These are phyloP conservation scores for Takifugu bimaculatus DNA, from an alignment of 2,113 vertebrate genomes.

Conservation along the genomic window DNA sequence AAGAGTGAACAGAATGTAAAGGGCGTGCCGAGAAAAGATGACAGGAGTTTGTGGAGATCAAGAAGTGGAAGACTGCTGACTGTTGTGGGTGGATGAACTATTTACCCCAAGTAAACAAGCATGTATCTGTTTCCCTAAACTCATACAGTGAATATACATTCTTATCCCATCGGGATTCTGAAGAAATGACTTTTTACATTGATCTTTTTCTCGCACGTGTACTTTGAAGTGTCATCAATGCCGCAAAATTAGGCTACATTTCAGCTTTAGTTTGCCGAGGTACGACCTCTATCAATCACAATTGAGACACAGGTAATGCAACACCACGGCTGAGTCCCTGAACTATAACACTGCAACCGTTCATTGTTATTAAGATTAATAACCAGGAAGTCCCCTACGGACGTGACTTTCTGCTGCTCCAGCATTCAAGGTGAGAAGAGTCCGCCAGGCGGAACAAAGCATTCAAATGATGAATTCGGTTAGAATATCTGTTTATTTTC, in stretches of 20 bases:
- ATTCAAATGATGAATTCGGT: slow-evolving; percentile 22
- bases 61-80: slow-evolving; percentile 7
- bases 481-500: slow-evolving; percentile 1
- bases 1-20: slow-evolving; percentile 22
- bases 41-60: neutral
- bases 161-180: no score
- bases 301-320: neutral
- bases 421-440: slow-evolving; percentile 4
- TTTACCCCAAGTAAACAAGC: no score
- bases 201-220: no score
- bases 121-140: no score
- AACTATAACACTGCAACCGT: slow-evolving; percentile 16
- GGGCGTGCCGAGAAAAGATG: slow-evolving; percentile 2
- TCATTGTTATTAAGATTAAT: slow-evolving; percentile 31
- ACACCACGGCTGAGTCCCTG: slow-evolving; percentile 28
- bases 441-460: slow-evolving; percentile 36
- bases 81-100: neutral
- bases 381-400: slow-evolving; percentile 29
- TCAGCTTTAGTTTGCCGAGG: neutral
- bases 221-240: no score
- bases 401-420: slow-evolving; percentile 4
- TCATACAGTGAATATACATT: no score
- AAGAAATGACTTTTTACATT: no score
- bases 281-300: neutral
- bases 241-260: no score